Conservation (phyloP, 2,888 invertebrate genomes). For the Rhagonycha lutea region DNA sequence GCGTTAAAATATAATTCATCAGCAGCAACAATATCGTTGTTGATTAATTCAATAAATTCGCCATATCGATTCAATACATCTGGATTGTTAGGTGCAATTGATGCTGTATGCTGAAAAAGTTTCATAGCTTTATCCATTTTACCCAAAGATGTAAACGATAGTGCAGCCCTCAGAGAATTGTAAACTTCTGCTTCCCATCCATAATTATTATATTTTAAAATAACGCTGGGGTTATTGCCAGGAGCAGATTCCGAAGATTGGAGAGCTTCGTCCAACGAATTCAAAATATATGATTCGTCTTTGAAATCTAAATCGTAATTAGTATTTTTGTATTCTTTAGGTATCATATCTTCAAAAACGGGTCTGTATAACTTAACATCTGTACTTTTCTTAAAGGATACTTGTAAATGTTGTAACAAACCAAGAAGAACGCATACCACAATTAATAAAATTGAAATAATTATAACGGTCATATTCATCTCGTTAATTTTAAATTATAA, state of each 20-base stretch:
- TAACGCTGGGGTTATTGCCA: conserved; percentile 17
- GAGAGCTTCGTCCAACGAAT: conserved; percentile 44
- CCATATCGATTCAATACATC: conserved; percentile 92
- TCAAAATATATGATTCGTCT: conserved; percentile 38
- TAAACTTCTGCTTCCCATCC: conserved; percentile 71
- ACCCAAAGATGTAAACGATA: conserved; percentile 81
- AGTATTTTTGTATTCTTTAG: conserved; percentile 40
- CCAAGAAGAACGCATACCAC: conserved; percentile 52
- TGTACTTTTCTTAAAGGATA: conserved; percentile 42
- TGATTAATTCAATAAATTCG: conserved; percentile 85
- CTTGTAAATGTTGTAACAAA: conserved; percentile 50
- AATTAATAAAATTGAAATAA: conserved; percentile 50
- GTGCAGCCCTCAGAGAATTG: conserved; percentile 81
- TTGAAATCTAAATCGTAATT: conserved; percentile 32
- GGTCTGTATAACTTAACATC: conserved; percentile 44
- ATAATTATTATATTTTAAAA: conserved; percentile 4
- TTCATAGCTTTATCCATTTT: conserved; percentile 85
- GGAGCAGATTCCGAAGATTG: conserved; percentile 32
- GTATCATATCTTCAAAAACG: conserved; percentile 52
- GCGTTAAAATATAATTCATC: conserved; percentile 89
- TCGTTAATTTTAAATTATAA: conserved; percentile 12
- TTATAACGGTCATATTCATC: conserved; percentile 34
- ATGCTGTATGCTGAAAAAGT: conserved; percentile 87
- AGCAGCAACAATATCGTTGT: conserved; percentile 84
- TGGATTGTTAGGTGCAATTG: conserved; percentile 88